phyloP scores from a whole-genome alignment of 1,140 invertebrate genomes.

The Aphelinus certus region DNA sequence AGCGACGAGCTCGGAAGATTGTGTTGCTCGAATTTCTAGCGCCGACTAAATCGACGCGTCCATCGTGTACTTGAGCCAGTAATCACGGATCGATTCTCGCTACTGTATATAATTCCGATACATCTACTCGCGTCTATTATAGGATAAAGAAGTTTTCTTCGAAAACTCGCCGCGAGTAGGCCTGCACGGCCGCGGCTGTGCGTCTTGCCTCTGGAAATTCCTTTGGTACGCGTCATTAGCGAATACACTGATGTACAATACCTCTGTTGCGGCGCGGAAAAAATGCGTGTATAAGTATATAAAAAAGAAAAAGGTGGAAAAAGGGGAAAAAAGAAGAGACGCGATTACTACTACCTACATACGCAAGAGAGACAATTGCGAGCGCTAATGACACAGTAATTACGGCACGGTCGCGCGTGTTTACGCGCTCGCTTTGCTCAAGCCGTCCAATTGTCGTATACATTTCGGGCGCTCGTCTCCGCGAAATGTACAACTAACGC shows the following conservation, averaged over 20 bases:
- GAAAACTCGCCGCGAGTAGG: no score
- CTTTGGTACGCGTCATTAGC: background rate
- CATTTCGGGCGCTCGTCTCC: background rate
- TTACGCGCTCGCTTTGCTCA: conserved; percentile 17
- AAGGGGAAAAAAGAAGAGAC: background rate
- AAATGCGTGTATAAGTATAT: background rate
- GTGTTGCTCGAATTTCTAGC: no score
- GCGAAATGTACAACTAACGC: background rate
- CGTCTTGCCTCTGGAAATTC: no score
- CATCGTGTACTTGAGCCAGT: no score
- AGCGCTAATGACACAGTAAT: conserved; percentile 28
- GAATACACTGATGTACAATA: background rate
- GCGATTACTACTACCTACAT: background rate
- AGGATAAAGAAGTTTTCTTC: no score
- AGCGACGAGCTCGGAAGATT: no score
- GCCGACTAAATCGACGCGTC: no score
- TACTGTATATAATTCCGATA: no score
- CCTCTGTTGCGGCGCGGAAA: background rate
- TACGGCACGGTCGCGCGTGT: conserved; percentile 12
- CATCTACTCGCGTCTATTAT: no score
- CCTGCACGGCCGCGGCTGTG: no score
- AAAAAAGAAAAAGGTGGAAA: background rate
- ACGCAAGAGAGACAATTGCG: conserved; percentile 20
- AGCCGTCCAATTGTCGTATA: conserved; percentile 4
- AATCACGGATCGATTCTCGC: no score